A percentile compares a stretch with the other conserved stretches of the same genome.
These are phyloP conservation scores for Drosophila lacicola DNA, from an alignment of 2,888 invertebrate genomes.

Conservation along the genomic window DNA sequence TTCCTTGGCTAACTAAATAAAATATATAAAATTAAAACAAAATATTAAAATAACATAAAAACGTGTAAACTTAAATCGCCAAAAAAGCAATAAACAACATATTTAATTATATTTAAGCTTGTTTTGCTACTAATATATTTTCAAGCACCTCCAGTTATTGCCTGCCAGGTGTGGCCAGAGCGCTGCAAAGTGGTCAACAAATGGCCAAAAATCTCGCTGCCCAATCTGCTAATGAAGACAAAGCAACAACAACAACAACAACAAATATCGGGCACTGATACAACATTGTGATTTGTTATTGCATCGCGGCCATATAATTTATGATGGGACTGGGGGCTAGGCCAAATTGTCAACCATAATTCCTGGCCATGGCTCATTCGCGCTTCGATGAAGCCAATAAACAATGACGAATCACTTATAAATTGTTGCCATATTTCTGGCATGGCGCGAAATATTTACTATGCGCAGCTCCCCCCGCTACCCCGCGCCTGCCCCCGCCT, in stretches of 20 bases:
- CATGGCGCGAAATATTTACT: slow-evolving; percentile 47
- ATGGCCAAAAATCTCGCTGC: slow-evolving; percentile 31
- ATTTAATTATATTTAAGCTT: too few relatives aligned
- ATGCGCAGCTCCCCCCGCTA: neutral
- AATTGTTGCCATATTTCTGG: slow-evolving; percentile 80
- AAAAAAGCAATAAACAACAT: too few relatives aligned
- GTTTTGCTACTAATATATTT: too few relatives aligned
- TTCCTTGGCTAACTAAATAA: too few relatives aligned
- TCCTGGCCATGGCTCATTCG: slow-evolving; percentile 61
- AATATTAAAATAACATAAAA: too few relatives aligned
- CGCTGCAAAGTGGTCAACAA: slow-evolving; percentile 22
- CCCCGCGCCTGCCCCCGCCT: neutral
- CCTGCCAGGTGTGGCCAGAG: neutral
- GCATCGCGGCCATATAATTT: slow-evolving; percentile 25
- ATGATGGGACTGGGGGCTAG: slow-evolving; percentile 17
- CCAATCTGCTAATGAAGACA: slow-evolving; percentile 61
- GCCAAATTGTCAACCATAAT: slow-evolving; percentile 73
- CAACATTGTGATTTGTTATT: slow-evolving; percentile 48
- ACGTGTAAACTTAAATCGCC: too few relatives aligned
- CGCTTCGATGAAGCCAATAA: slow-evolving; percentile 79
- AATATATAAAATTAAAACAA: too few relatives aligned
- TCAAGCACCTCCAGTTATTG: neutral
- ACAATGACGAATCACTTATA: slow-evolving; percentile 83
- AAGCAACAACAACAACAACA: slow-evolving; percentile 9
- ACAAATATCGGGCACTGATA: slow-evolving; percentile 12